phyloP scores from a whole-genome alignment of 2,113 vertebrate species.

The Anser brachyrhynchus region DNA sequence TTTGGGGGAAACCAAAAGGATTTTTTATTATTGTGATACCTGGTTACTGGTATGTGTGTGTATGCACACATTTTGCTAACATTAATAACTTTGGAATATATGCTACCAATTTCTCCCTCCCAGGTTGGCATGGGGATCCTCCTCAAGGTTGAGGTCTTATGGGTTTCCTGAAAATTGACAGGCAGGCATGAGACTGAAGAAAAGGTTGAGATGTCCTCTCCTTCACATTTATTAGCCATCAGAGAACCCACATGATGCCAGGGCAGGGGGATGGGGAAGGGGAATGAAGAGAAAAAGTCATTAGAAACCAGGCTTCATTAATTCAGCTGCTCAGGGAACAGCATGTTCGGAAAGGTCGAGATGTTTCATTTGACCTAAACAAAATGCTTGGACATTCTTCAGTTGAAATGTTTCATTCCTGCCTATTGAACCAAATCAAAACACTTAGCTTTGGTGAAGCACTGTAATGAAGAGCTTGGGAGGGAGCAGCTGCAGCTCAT shows the following conservation, averaged over 20 bases:
- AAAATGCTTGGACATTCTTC: slow-evolving; percentile 23
- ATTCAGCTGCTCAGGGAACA: not conserved
- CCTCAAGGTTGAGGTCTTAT: not conserved
- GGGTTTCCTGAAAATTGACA: not conserved
- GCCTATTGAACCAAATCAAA: slow-evolving; percentile 44
- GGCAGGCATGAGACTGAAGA: not conserved
- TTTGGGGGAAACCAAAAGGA: not conserved
- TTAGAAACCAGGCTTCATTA: slow-evolving; percentile 54
- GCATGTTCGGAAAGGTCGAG: not conserved
- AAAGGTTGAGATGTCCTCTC: not conserved
- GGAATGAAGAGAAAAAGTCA: not conserved
- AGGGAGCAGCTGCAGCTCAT: not conserved
- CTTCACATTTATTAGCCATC: not conserved
- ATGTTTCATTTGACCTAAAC: slow-evolving; percentile 47
- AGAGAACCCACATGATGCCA: not conserved
- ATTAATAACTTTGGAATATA: not conserved
- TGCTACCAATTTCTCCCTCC: not conserved
- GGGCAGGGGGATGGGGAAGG: not conserved
- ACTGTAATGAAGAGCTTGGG: not conserved
- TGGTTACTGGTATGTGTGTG: not conserved
- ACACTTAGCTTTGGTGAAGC: not conserved
- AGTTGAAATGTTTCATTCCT: slow-evolving; percentile 15
- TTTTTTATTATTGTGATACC: not conserved
- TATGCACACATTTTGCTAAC: not conserved
- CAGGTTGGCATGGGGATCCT: not conserved